These are phyloP conservation scores for Apocrypta bakeri DNA, from an alignment of 1,140 invertebrate genomes.

Conservation along the genomic window DNA sequence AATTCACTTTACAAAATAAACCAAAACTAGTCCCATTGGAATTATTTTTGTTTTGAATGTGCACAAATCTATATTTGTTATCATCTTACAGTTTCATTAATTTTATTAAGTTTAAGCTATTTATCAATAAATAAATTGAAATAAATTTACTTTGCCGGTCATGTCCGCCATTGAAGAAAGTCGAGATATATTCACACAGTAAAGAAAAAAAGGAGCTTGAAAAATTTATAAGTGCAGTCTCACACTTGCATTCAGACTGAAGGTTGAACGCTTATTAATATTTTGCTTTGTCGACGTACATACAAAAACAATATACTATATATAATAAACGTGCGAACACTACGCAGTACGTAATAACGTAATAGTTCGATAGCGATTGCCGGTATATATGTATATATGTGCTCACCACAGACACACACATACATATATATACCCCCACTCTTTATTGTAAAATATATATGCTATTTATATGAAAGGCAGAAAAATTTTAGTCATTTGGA, in stretches of 20 bases:
- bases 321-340: too few species aligned
- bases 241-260: neutral
- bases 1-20: too few species aligned
- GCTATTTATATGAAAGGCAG: too few species aligned
- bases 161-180: constrained; percentile 28
- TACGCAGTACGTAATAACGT: neutral
- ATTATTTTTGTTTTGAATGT: neutral
- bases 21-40: too few species aligned
- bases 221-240: neutral
- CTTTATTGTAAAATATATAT: too few species aligned
- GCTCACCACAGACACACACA: too few species aligned
- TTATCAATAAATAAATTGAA: neutral
- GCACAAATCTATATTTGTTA: neutral
- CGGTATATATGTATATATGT: too few species aligned
- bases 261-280: neutral
- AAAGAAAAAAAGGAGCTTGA: neutral
- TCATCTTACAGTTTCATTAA: neutral
- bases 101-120: neutral
- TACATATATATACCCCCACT: too few species aligned
- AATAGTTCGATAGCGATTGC: too few species aligned
- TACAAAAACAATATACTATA: too few species aligned
- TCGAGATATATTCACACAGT: neutral
- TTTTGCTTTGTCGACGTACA: neutral
- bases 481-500: too few species aligned
- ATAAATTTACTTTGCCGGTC: constrained; percentile 34